phyloP scores from a whole-genome alignment of 2,888 invertebrate genomes.

The Chirona hameri region DNA sequence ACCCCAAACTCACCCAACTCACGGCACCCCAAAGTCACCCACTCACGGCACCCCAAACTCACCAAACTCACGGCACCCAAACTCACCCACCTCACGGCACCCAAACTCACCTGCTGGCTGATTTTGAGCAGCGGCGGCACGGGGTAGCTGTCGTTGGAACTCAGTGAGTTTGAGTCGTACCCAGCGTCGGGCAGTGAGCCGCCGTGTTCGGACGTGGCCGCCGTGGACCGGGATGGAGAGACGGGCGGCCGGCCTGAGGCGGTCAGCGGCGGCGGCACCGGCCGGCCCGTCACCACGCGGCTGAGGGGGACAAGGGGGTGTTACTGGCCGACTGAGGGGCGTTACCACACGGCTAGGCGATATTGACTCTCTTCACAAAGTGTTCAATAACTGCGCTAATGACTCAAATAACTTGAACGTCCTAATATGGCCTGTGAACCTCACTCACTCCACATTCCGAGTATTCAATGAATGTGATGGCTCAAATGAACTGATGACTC shows the following conservation, averaged over 20 bases:
- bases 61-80: no score
- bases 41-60: slow-evolving; percentile 46
- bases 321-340: no score
- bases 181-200: slow-evolving; percentile 62
- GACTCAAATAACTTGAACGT: no score
- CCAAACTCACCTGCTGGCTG: slow-evolving; percentile 58
- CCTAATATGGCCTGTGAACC: no score
- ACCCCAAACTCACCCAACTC: no score
- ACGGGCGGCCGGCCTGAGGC: slow-evolving; percentile 50
- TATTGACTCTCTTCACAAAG: no score
- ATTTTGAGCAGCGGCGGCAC: slow-evolving; percentile 69
- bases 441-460: no score
- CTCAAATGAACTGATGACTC: no score
- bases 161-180: slow-evolving; percentile 85
- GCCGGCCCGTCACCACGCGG: slow-evolving; percentile 1
- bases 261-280: not conserved
- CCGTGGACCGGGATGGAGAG: not conserved
- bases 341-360: no score
- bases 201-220: slow-evolving; percentile 29
- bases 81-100: no score
- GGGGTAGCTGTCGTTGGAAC: slow-evolving; percentile 79
- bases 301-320: not conserved
- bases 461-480: no score
- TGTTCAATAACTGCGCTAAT: no score
- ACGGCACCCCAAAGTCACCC: slow-evolving; percentile 45